phyloP scores from a whole-genome alignment of 2,797 vertebrate species.

The Poeciliopsis gracilis region DNA sequence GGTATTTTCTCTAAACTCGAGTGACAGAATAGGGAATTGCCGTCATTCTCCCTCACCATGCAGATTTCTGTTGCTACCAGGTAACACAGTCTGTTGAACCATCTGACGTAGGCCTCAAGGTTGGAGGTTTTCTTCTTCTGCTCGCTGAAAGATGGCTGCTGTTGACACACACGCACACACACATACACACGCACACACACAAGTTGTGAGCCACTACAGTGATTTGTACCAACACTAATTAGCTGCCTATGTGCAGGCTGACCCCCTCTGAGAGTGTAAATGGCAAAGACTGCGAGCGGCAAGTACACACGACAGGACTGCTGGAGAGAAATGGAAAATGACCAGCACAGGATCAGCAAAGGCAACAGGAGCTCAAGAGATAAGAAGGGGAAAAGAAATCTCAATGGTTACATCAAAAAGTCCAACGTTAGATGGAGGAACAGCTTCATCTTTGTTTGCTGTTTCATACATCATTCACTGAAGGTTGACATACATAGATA shows the following conservation, averaged over 20 bases:
- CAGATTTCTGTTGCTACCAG: constrained; percentile 95
- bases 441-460: not conserved
- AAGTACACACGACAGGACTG: constrained; percentile 14
- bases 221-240: constrained; percentile 52
- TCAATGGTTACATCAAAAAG: constrained; percentile 11
- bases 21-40: not conserved
- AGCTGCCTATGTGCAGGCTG: constrained; percentile 50
- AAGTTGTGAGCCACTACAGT: constrained; percentile 18
- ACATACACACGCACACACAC: not conserved
- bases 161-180: constrained; percentile 22
- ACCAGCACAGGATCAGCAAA: not conserved
- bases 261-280: constrained; percentile 41
- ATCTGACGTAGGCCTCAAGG: constrained; percentile 95
- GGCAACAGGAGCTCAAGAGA: not conserved
- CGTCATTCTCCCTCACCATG: constrained; percentile 84
- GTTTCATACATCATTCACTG: not conserved
- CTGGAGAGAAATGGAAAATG: constrained; percentile 16
- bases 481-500: not conserved
- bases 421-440: not conserved
- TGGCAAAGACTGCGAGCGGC: constrained; percentile 29
- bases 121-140: constrained; percentile 90
- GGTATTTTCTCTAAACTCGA: not conserved
- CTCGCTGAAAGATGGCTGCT: constrained; percentile 87
- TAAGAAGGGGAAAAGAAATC: not conserved
- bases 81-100: constrained; percentile 95